Conservation (phyloP, 2,113 vertebrate species). For the Saguinus midas region DNA sequence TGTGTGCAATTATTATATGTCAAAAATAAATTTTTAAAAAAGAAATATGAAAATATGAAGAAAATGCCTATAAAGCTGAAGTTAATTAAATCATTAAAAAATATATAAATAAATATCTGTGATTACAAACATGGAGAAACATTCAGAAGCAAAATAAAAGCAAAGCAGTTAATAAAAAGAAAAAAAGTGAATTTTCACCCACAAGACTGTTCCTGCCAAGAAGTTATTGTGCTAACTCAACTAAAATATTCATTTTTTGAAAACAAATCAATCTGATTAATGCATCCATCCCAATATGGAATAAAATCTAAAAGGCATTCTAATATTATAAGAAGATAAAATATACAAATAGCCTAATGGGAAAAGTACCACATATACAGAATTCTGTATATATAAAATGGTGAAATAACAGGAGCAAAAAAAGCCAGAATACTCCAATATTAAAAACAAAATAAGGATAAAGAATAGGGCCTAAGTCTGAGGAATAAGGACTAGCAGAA, state of each 20-base stretch:
- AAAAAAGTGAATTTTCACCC: background rate
- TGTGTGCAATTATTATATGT: background rate
- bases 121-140: background rate
- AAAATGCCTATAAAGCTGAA: constrained; percentile 45
- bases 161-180: background rate
- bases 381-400: constrained; percentile 29
- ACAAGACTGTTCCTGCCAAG: background rate
- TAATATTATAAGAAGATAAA: constrained; percentile 6
- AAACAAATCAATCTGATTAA: constrained; percentile 36
- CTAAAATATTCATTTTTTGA: constrained; percentile 31
- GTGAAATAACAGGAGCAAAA: background rate
- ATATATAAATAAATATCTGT: background rate
- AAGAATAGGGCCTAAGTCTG: background rate
- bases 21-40: background rate
- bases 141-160: background rate
- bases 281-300: background rate
- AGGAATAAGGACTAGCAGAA: background rate
- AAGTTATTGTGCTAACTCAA: background rate
- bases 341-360: background rate
- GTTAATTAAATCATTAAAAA: constrained; percentile 39
- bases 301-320: constrained; percentile 35
- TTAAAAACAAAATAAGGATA: constrained; percentile 24
- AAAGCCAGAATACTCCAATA: background rate
- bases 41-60: background rate
- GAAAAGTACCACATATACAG: background rate